Percentiles rank a stretch among this genome's conserved stretches.
These are phyloP conservation scores for Saxicola maurus DNA, from an alignment of 2,797 vertebrate species.

Conservation along the genomic window DNA sequence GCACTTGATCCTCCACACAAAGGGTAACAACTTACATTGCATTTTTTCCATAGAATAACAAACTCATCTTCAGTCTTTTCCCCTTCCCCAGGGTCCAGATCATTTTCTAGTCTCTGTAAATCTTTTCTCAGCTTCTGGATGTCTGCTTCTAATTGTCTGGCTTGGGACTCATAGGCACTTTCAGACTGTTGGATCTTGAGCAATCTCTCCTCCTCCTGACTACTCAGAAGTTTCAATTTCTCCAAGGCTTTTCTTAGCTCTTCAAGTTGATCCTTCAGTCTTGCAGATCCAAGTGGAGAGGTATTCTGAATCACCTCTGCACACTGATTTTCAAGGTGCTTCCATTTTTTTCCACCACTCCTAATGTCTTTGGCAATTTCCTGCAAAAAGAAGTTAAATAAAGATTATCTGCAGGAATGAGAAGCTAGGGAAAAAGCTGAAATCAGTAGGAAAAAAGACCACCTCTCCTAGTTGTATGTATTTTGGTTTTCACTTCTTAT, in stretches of 20 bases:
- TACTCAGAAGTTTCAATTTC: slow-evolving; percentile 71
- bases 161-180: slow-evolving; percentile 72
- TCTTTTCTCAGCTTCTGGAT: slow-evolving; percentile 71
- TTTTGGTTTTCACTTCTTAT: background rate
- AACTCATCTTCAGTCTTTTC: slow-evolving; percentile 78
- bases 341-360: slow-evolving; percentile 76
- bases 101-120: slow-evolving; percentile 72
- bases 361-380: slow-evolving; percentile 70
- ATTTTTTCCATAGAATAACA: slow-evolving; percentile 81
- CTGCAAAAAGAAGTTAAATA: slow-evolving; percentile 14
- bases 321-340: slow-evolving; percentile 75
- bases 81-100: slow-evolving; percentile 50
- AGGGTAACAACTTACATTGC: slow-evolving; percentile 71
- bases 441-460: background rate
- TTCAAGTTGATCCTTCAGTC: slow-evolving; percentile 78
- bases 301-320: slow-evolving; percentile 76
- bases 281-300: slow-evolving; percentile 83
- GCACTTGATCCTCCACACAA: background rate
- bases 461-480: background rate
- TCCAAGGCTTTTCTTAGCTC: slow-evolving; percentile 80
- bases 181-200: slow-evolving; percentile 70
- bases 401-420: background rate
- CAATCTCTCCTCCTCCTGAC: slow-evolving; percentile 74
- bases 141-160: slow-evolving; percentile 73
- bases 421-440: background rate